Conservation (phyloP, 2,888 invertebrate species). For the Lamellibrachia columna region DNA sequence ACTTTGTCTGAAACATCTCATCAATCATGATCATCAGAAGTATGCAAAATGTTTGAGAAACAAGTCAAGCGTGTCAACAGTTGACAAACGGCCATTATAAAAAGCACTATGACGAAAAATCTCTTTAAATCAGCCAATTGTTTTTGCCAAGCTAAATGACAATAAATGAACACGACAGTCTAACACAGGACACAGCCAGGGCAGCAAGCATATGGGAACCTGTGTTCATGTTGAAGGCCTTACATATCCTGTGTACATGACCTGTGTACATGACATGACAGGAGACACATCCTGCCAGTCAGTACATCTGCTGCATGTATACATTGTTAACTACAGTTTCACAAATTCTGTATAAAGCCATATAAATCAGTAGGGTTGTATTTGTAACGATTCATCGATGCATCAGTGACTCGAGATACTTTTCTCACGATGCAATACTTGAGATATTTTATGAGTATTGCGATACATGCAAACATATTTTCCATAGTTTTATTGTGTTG, state of each 20-base stretch:
- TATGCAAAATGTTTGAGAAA: not conserved
- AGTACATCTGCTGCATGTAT: slow-evolving; percentile 18
- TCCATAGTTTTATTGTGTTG: too few species aligned
- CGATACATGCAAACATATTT: too few species aligned
- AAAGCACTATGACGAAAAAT: not conserved
- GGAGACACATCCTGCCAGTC: slow-evolving; percentile 5
- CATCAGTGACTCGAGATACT: too few species aligned
- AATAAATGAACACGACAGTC: not conserved
- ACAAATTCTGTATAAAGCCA: not conserved
- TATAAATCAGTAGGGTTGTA: not conserved
- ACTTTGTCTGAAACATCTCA: too few species aligned
- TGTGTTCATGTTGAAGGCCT: not conserved
- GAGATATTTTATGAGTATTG: too few species aligned
- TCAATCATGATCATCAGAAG: not conserved
- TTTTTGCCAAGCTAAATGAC: not conserved
- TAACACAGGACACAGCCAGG: not conserved
- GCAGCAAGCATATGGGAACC: not conserved
- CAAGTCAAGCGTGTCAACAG: not conserved
- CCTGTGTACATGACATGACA: not conserved
- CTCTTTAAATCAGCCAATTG: not conserved
- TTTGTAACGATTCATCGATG: too few species aligned
- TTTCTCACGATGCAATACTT: too few species aligned
- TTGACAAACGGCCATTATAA: not conserved
- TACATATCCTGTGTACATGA: not conserved
- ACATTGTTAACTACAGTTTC: not conserved